Percentiles rank a stretch among this genome's conserved stretches.
These are phyloP conservation scores for Azemiops feae DNA, from an alignment of 2,113 vertebrate species.

Conservation along the genomic window DNA sequence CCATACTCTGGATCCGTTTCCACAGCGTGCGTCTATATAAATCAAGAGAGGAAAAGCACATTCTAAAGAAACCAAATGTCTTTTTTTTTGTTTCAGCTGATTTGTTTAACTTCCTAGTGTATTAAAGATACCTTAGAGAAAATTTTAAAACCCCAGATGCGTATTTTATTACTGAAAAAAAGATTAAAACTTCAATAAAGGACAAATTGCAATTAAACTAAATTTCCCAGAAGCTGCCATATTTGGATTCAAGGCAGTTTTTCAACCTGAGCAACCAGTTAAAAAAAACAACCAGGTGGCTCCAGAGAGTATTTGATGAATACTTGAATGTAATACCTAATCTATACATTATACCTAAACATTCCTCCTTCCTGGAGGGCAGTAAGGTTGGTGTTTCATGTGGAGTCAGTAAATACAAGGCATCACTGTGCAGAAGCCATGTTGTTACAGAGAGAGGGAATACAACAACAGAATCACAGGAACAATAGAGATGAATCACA, in stretches of 20 bases:
- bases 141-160: not conserved
- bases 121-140: not conserved
- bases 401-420: too few relatives aligned
- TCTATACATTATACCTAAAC: conserved; percentile 78
- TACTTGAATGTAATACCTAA: not conserved
- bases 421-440: too few relatives aligned
- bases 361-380: conserved; percentile 95
- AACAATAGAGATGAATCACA: too few relatives aligned
- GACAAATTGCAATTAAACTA: not conserved
- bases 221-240: not conserved
- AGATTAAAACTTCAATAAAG: not conserved
- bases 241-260: not conserved
- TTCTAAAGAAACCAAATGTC: not conserved
- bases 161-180: not conserved
- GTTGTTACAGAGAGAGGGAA: too few relatives aligned
- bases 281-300: not conserved
- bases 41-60: conserved; percentile 11
- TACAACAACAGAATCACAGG: too few relatives aligned
- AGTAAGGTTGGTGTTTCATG: conserved; percentile 69
- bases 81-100: not conserved
- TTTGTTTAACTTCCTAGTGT: not conserved
- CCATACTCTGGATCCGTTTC: conserved; percentile 83
- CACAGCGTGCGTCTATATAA: conserved; percentile 84
- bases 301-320: not conserved
- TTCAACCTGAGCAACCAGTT: not conserved